Percentiles rank a stretch among this genome's conserved stretches.
These are phyloP conservation scores for Crocuta crocuta DNA, from an alignment of 2,113 vertebrate genomes.

Conservation along the genomic window DNA sequence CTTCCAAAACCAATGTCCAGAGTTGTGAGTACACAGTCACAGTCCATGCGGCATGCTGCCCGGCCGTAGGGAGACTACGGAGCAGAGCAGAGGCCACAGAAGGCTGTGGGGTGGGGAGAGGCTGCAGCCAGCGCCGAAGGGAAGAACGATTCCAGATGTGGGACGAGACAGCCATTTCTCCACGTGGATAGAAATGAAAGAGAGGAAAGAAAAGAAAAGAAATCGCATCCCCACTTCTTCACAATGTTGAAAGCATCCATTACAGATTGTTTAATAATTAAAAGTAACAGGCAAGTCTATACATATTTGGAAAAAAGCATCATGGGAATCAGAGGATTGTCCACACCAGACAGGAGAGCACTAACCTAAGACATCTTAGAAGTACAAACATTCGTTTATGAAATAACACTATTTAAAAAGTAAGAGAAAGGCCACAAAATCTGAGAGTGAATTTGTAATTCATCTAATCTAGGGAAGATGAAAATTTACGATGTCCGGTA, in stretches of 20 bases:
- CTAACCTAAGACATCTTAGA: not conserved
- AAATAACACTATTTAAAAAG: not conserved
- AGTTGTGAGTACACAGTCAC: accelerated
- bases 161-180: accelerated
- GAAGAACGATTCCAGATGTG: accelerated
- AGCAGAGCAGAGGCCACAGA: not conserved
- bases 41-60: not conserved
- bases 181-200: accelerated
- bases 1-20: accelerated
- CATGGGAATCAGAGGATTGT: not conserved
- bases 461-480: accelerated
- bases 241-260: not conserved
- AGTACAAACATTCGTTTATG: not conserved
- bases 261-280: not conserved
- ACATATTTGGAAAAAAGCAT: not conserved
- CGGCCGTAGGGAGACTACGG: not conserved
- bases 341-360: not conserved
- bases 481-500: not conserved
- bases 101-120: accelerated
- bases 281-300: not conserved
- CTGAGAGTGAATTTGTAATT: too few relatives aligned
- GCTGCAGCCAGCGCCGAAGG: accelerated
- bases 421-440: not conserved
- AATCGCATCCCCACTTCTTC: accelerated
- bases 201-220: not conserved